Conservation (phyloP, 2,888 invertebrate species). For the Andrena minutula region DNA sequence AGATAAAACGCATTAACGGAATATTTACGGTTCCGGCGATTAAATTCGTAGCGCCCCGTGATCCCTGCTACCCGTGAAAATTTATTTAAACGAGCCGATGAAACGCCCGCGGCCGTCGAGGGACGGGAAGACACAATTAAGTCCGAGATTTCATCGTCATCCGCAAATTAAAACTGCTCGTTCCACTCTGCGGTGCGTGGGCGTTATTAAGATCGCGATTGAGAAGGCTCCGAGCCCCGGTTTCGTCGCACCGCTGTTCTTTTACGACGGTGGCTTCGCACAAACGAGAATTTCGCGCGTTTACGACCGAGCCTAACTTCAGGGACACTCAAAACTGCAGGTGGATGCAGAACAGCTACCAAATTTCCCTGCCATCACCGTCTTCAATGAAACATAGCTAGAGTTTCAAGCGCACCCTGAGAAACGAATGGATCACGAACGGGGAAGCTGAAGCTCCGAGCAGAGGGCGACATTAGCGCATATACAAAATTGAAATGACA, state of each 20-base stretch:
- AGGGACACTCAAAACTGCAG: not conserved
- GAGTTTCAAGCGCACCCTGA: not conserved
- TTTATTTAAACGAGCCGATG: constrained; percentile 53
- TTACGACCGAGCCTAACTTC: not conserved
- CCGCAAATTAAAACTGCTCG: constrained; percentile 42
- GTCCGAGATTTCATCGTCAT: constrained; percentile 44
- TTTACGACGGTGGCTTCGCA: not conserved
- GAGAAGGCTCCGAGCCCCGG: constrained; percentile 11
- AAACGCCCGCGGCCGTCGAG: constrained; percentile 12
- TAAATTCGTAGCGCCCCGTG: constrained; percentile 37
- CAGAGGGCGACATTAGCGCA: not conserved
- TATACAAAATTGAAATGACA: not conserved
- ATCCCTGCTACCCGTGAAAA: constrained; percentile 27
- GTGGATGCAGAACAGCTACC: not conserved
- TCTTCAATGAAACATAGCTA: not conserved
- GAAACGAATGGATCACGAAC: too few relatives aligned
- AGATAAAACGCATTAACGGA: constrained; percentile 56
- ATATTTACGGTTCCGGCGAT: constrained; percentile 59
- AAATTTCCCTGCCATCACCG: not conserved
- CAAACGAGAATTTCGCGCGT: not conserved
- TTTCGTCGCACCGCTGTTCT: constrained; percentile 7
- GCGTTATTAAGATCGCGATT: constrained; percentile 37
- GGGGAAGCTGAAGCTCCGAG: too few relatives aligned
- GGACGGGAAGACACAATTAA: constrained; percentile 44
- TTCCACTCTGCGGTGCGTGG: constrained; percentile 34